Evolutionary conservation across 2,888 invertebrate species (phyloP).

Genomic region (Prenolepis imparis): DNA sequence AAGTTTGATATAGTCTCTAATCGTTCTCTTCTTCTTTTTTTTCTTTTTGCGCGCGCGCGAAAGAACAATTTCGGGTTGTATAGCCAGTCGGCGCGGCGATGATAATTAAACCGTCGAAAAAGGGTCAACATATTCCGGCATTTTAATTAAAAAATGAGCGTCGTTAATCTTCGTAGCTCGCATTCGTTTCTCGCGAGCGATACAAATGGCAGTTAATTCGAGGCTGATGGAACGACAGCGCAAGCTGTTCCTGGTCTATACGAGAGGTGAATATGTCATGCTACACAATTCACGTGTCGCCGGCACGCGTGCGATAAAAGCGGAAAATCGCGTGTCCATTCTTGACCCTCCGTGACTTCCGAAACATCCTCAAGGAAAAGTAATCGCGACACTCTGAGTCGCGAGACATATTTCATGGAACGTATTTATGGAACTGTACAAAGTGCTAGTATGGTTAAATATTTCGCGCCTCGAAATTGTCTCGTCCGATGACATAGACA

Average conservation of each 20-base stretch:
- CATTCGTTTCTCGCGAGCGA: too few relatives aligned
- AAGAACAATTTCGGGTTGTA: neutral
- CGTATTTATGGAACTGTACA: neutral
- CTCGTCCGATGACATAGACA: neutral
- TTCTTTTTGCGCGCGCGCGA: too few relatives aligned
- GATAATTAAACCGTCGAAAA: constrained; percentile 9
- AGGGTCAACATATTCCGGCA: neutral
- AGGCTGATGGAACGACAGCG: constrained; percentile 18
- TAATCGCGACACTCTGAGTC: neutral
- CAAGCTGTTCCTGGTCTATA: constrained; percentile 29
- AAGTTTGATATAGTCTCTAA: neutral
- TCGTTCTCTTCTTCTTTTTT: neutral
- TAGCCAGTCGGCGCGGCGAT: too few relatives aligned
- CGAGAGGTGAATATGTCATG: neutral
- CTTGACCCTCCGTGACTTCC: neutral
- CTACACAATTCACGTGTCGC: constrained; percentile 18
- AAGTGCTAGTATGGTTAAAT: neutral
- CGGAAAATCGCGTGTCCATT: neutral
- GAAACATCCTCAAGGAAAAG: neutral
- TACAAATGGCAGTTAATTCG: neutral
- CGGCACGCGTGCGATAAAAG: neutral
- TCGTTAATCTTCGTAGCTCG: neutral
- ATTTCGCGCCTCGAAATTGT: neutral
- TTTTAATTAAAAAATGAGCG: constrained; percentile 11
- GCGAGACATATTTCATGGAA: neutral